phyloP scores from a whole-genome alignment of 2,797 vertebrate genomes.

The Aphelocoma californica region DNA sequence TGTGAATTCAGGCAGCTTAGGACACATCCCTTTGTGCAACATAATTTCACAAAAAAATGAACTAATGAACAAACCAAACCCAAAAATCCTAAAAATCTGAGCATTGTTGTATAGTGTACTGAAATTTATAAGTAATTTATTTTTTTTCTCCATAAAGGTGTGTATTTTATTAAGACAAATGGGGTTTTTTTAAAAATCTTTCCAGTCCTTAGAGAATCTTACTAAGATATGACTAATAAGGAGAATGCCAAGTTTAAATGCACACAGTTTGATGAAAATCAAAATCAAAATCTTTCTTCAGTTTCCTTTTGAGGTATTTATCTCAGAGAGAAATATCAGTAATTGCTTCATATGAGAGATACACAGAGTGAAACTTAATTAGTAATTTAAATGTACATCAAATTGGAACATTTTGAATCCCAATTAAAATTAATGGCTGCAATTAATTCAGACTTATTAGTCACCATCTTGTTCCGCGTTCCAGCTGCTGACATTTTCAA shows the following conservation, averaged over 20 bases:
- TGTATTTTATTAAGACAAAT: background rate
- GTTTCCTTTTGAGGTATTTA: background rate
- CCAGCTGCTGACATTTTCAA: constrained; percentile 65
- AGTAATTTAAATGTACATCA: constrained; percentile 59
- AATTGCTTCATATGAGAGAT: constrained; percentile 24
- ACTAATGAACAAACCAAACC: background rate
- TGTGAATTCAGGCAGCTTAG: background rate
- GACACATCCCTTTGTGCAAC: background rate
- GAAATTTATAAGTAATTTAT: background rate
- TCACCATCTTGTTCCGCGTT: constrained; percentile 32
- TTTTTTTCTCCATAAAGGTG: background rate
- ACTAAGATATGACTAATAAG: background rate
- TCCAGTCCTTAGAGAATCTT: background rate
- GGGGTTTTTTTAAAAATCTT: background rate
- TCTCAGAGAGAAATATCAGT: background rate
- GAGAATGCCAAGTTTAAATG: background rate
- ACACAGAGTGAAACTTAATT: constrained; percentile 53
- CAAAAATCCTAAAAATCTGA: background rate
- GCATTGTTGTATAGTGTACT: background rate
- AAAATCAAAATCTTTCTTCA: background rate
- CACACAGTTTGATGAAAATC: background rate
- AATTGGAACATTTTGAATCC: constrained; percentile 57
- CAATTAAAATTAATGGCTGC: constrained; percentile 66
- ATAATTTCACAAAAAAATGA: background rate
- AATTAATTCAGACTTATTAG: constrained; percentile 66